Conservation (phyloP, 2,888 invertebrate species). For the Dasysyrphus tricinctus region DNA sequence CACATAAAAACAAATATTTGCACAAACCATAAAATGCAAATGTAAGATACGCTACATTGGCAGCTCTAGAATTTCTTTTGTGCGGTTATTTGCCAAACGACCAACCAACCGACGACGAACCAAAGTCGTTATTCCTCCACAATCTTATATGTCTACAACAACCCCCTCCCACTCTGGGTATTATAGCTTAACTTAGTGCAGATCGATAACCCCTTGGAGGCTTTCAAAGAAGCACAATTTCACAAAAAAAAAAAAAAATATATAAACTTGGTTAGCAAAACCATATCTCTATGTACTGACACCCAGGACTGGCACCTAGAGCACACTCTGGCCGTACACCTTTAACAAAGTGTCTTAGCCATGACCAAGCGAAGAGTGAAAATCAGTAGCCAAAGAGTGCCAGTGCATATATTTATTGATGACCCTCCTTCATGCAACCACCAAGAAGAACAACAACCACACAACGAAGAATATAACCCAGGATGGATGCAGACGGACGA, state of each 20-base stretch:
- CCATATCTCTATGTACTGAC: constrained; percentile 74
- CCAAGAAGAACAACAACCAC: neutral
- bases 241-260: constrained; percentile 3
- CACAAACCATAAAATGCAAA: constrained; percentile 75
- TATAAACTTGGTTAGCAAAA: constrained; percentile 55
- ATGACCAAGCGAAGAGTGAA: constrained; percentile 63
- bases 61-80: constrained; percentile 72
- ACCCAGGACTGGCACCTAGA: constrained; percentile 68
- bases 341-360: constrained; percentile 66
- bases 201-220: constrained; percentile 74
- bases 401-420: constrained; percentile 75
- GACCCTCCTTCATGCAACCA: constrained; percentile 70
- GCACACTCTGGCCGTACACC: constrained; percentile 29
- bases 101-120: neutral
- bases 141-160: neutral
- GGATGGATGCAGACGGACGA: constrained; percentile 2
- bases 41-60: constrained; percentile 66
- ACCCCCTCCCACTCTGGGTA: constrained; percentile 15
- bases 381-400: constrained; percentile 75
- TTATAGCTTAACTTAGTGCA: constrained; percentile 49
- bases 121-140: constrained; percentile 33
- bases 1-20: constrained; percentile 63
- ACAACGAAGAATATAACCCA: neutral
- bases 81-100: constrained; percentile 62
- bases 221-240: constrained; percentile 32